Conservation (phyloP, 2,797 vertebrate species). For the Avahi laniger region DNA sequence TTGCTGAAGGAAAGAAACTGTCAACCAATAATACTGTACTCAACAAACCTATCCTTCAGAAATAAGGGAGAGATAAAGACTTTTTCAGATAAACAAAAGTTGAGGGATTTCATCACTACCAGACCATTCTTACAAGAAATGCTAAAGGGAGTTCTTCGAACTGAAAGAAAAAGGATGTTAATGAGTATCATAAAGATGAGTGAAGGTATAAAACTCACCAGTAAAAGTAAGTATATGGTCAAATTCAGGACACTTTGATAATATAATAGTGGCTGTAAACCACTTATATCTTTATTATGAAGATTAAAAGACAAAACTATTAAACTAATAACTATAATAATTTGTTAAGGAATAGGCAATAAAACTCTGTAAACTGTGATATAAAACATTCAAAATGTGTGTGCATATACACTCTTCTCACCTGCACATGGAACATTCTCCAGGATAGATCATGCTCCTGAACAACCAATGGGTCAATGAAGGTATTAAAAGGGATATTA, state of each 20-base stretch:
- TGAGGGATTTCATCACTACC: background rate
- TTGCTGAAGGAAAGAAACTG: background rate
- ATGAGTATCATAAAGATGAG: background rate
- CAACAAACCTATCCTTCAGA: background rate
- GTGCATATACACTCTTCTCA: background rate
- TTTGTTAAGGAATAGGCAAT: background rate
- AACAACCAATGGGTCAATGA: too few relatives aligned
- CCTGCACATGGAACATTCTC: too few relatives aligned
- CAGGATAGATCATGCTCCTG: too few relatives aligned
- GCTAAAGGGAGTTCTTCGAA: background rate
- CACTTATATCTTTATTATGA: background rate
- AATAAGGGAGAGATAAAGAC: background rate
- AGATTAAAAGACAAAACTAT: background rate
- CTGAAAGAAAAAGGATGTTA: background rate
- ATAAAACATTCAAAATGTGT: background rate
- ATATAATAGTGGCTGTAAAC: background rate
- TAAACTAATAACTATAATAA: background rate
- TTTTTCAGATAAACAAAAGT: background rate
- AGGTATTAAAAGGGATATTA: too few relatives aligned
- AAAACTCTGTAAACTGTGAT: background rate
- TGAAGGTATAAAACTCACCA: background rate
- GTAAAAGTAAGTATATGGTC: background rate
- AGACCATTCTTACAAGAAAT: background rate
- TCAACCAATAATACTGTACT: background rate
- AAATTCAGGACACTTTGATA: background rate